Evolutionary conservation across 2,113 vertebrate genomes (phyloP), one percentile per base, ranked within the genome.

Genomic region (Dolichotis patagonum): DNA sequence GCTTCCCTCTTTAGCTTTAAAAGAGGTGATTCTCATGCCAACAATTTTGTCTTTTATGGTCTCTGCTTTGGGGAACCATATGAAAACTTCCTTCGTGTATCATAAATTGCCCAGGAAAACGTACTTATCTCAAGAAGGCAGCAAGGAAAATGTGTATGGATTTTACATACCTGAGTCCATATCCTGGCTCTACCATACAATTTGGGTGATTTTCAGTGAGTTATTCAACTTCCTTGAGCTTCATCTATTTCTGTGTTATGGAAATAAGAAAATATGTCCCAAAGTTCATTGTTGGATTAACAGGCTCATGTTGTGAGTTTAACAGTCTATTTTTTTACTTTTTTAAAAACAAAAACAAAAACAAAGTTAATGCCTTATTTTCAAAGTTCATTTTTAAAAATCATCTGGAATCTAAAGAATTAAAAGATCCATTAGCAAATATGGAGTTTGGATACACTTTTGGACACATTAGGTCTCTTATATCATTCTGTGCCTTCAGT

Each of bases 341-440:
- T 95, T 90, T 90, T 30, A 65, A 46, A 92, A 84, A 10, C 35
- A 65, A 46, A 92, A 84, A 10, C 62, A 95, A 92, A 96, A 63
- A n/a, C n/a, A n/a, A 60, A 52, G n/a, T 54, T 86, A 7, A 7
- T 32, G 6, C 8, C 19, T 26, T 14, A 41, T 1, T 87, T 88
- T 81, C 19, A 87, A 93, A 96, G 71, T 2, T 84, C 32, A 2
- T 67, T 56, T 46, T 49, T 26, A 78, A 78, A 56, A 93, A 43
- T 12, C 38, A 35, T 67, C 60, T 52, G 92, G 38, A 88, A 67
- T 78, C 67, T 43, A 73, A 95, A 94, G 81, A 92, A 82, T 67
- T 78, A 43, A 63, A 88, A 97, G 20, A 26, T 0, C 16, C 35
- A 4, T 49, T 84, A 88, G 60, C 43, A 67, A 71, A 92, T 77